phyloP scores from a whole-genome alignment of 2,797 vertebrate genomes.

The Protonibea diacanthus region DNA sequence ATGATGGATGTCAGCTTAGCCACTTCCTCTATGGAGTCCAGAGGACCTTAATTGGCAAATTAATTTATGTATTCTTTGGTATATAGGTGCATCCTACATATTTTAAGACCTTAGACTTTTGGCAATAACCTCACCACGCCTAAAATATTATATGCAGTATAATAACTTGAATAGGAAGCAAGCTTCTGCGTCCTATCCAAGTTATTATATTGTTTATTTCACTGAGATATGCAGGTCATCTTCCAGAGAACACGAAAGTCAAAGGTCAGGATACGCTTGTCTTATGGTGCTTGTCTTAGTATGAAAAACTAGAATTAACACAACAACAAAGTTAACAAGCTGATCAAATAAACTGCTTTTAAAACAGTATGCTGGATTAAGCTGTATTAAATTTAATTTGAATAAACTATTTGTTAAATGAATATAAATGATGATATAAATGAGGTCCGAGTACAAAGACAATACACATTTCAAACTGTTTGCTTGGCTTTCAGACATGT shows the following conservation, averaged over 20 bases:
- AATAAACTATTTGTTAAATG: background rate
- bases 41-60: no score
- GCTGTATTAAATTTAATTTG: background rate
- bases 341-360: background rate
- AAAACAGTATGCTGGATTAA: background rate
- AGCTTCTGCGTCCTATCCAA: no score
- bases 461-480: background rate
- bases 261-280: background rate
- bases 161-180: background rate
- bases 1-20: no score
- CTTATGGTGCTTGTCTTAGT: background rate
- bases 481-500: constrained; percentile 18
- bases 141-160: no score
- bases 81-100: no score
- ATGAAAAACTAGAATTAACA: background rate
- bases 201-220: background rate
- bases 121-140: no score
- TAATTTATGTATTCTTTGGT: no score
- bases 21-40: no score
- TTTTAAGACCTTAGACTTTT: no score
- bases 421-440: background rate
- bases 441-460: background rate
- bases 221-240: background rate
- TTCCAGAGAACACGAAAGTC: background rate
- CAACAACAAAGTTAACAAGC: background rate